phyloP scores from a whole-genome alignment of 2,113 vertebrate species.

The Nesoenas mayeri region DNA sequence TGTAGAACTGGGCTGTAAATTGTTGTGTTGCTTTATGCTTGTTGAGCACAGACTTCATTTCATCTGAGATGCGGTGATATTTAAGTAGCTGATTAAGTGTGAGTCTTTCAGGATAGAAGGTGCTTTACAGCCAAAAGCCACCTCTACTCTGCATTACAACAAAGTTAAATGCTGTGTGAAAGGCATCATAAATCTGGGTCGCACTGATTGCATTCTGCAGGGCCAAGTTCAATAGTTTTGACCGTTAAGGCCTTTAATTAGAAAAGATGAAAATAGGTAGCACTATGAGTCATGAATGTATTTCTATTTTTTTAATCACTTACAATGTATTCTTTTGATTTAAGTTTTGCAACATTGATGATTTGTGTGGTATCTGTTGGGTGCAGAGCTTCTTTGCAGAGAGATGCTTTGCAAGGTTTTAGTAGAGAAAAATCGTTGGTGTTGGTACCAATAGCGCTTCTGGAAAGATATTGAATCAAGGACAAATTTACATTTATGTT shows the following conservation, averaged over 20 bases:
- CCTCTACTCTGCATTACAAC: not conserved
- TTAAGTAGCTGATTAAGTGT: not conserved
- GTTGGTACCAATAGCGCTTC: not conserved
- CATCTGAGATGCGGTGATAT: not conserved
- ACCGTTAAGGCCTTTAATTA: not conserved
- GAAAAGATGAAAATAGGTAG: not conserved
- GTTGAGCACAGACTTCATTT: not conserved
- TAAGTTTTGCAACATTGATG: accelerated
- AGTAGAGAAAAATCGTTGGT: accelerated
- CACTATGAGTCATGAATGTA: accelerated
- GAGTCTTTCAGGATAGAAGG: not conserved
- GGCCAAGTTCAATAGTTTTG: not conserved
- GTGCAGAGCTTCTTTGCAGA: not conserved
- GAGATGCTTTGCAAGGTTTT: not conserved
- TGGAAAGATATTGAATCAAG: not conserved
- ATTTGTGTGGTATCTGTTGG: not conserved
- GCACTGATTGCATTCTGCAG: not conserved
- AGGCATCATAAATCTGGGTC: not conserved
- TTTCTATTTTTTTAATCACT: not conserved
- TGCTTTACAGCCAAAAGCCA: not conserved
- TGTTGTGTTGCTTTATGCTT: not conserved
- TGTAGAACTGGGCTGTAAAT: not conserved
- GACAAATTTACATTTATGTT: not conserved
- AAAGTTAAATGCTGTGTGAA: not conserved
- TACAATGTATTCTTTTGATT: not conserved